Evolutionary conservation across 1,140 invertebrate species (phyloP), one percentile per base, ranked within the genome.

Genomic region (Macrobrachium rosenbergii): DNA sequence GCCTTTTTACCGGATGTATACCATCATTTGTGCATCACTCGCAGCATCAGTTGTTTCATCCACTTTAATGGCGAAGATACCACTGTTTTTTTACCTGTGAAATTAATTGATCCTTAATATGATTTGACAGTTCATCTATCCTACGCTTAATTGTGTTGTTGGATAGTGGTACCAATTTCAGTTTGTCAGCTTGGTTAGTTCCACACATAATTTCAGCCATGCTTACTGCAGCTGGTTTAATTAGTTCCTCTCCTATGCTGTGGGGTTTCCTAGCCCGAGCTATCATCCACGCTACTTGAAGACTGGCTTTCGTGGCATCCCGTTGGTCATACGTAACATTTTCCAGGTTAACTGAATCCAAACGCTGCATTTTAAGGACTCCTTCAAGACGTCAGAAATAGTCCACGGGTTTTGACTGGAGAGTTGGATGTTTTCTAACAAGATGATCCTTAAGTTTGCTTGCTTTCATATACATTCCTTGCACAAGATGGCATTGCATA

Each of bases 381-480:
- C 80, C 63, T 69, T 82, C 62, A 52, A 67, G 80, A 63, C 60
- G 60, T 82, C 80, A 62, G 60, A 82, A 82, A 82, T 82, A 67
- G 45, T 82, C 80, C 80, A 82, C 64, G n/a, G 67, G 16, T 69
- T 69, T 69, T 37, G 67, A 69, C 8, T 67, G 80, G 37, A 82
- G 60, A 52, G 12, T 23, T 82, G 80, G 80, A 21, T 69, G 80
- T 52, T 67, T 82, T 67, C 23, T 82, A 52, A 82, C 67, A 16
- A 67, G 80, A 82, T 82, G 80, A 45, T 82, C 80, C 10, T 82
- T 82, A 23, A 82, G 80, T 82, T 82, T 82, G 45, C 80, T 82
- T 69, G 80, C 80, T 62, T 82, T 69, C 80, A n/a, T n/a, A 82
- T 82, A 21, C 62, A 82, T 67, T 69, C 80, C 6, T 82, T 17